Evolutionary conservation across 1,140 invertebrate genomes (phyloP), one percentile per base, ranked within the genome.

Genomic region (Tetragnatha versicolor): DNA sequence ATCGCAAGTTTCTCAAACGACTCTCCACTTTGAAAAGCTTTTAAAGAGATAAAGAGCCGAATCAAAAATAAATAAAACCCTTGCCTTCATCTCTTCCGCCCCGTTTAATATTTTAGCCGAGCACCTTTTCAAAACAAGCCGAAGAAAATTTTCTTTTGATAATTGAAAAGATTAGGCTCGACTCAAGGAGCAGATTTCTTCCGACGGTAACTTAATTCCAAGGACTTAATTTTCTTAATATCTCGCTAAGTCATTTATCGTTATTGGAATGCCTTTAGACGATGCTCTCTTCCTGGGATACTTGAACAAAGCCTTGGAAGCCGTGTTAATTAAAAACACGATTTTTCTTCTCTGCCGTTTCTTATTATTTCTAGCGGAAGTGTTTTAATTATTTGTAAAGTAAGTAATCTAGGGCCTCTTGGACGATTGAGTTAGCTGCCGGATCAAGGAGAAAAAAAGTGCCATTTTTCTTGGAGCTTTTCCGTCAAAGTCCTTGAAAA

Each of bases 171-270:
- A 9, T 25, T 55, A 29, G 47, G 42, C 39, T 12, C 29, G 47
- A 31, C 39, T 65, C 2, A 42, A 65, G 35, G 25, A n/a, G n/a
- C n/a, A 70, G 35, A 53, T 53, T 53, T 70, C 51, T 53, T 53
- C 31, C 33, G n/a, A n/a, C 5, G n/a, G 33, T 55, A 55, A 70
- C 68, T 70, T 70, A 70, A 70, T 70, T 55, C 66, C 68, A 7
- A 53, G 7, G 47, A 70, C 68, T 70, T 70, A 70, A 70, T 70
- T 70, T 70, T 70, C 68, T 70, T 70, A 70, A 70, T 70, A 70
- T 70, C 68, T 10, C 49, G 20, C 47, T 70, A 70, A 70, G 68
- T 70, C 29, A 70, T 70, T 70, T 70, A 70, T 70, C 49, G 68
- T 70, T 70, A 70, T 70, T 51, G 49, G 68, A 55, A 55, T 20